Percentiles rank a stretch among this genome's conserved stretches.
These are phyloP conservation scores for Danionella dracula DNA, from an alignment of 2,797 vertebrate species.

Conservation along the genomic window DNA sequence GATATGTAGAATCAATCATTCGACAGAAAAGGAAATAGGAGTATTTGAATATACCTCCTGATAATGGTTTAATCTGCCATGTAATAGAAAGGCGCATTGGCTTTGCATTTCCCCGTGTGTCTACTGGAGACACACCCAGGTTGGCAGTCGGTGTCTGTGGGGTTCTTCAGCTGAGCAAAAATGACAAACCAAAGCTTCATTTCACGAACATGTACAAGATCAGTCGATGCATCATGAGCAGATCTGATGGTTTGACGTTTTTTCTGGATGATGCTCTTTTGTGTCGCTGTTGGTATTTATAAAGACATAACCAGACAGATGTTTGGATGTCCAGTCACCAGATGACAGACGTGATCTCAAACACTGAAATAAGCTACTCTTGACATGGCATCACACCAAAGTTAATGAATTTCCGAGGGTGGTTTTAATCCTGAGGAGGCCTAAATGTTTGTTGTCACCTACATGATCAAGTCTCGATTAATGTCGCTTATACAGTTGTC, in stretches of 20 bases:
- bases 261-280: not conserved
- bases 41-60: not conserved
- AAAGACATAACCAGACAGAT: constrained; percentile 23
- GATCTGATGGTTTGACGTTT: not conserved
- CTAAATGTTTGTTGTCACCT: no score
- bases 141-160: constrained; percentile 65
- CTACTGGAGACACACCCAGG: constrained; percentile 78
- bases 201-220: not conserved
- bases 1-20: not conserved
- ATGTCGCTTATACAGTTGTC: no score
- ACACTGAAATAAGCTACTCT: not conserved
- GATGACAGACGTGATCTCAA: constrained; percentile 10
- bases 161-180: constrained; percentile 51
- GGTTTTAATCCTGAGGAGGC: no score
- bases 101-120: constrained; percentile 70
- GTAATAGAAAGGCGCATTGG: constrained; percentile 37
- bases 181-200: not conserved
- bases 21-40: not conserved
- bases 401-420: not conserved
- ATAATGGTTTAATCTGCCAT: not conserved
- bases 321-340: constrained; percentile 7
- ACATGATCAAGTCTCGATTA: no score
- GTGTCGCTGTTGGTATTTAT: constrained; percentile 8
- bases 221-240: not conserved
- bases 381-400: not conserved